A percentile compares a stretch with the other conserved stretches of the same genome.
phyloP scores from a whole-genome alignment of 2,797 vertebrate species.

The Typhlichthys eigenmanni region DNA sequence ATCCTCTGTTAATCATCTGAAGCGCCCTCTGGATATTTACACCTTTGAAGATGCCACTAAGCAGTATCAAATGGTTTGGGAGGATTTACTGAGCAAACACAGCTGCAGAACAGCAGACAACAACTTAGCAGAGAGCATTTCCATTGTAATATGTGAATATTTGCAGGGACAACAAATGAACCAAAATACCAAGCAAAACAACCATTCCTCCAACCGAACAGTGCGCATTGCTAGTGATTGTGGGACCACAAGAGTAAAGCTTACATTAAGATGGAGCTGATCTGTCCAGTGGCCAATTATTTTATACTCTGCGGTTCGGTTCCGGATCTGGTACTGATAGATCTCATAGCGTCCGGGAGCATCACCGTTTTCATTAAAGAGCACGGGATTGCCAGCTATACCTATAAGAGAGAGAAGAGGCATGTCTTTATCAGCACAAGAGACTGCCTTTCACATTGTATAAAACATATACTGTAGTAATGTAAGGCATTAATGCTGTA shows the following conservation, averaged over 20 bases:
- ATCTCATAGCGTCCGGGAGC: slow-evolving; percentile 96
- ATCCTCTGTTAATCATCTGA: slow-evolving; percentile 63
- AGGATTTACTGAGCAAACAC: slow-evolving; percentile 30
- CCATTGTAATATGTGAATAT: slow-evolving; percentile 11
- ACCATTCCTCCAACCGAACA: too few species aligned
- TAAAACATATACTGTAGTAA: too few species aligned
- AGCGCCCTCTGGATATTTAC: slow-evolving; percentile 66
- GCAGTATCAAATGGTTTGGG: slow-evolving; percentile 47
- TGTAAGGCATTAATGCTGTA: too few species aligned
- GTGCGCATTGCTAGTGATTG: background rate
- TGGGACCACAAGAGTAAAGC: slow-evolving; percentile 27
- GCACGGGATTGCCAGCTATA: slow-evolving; percentile 93
- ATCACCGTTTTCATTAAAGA: slow-evolving; percentile 96
- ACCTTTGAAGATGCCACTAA: slow-evolving; percentile 63
- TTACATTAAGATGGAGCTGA: slow-evolving; percentile 89
- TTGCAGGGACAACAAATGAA: slow-evolving; percentile 8
- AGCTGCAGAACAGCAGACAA: slow-evolving; percentile 38
- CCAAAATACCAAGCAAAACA: background rate
- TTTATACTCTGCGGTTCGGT: slow-evolving; percentile 89
- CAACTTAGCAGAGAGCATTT: slow-evolving; percentile 30
- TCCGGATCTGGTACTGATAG: slow-evolving; percentile 96
- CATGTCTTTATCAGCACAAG: slow-evolving; percentile 5
- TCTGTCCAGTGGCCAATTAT: slow-evolving; percentile 95
- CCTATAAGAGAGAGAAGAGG: slow-evolving; percentile 74
- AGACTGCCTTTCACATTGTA: too few species aligned